These are phyloP conservation scores for Lepidochitona cinerea DNA, from an alignment of 2,888 invertebrate species.

Conservation along the genomic window DNA sequence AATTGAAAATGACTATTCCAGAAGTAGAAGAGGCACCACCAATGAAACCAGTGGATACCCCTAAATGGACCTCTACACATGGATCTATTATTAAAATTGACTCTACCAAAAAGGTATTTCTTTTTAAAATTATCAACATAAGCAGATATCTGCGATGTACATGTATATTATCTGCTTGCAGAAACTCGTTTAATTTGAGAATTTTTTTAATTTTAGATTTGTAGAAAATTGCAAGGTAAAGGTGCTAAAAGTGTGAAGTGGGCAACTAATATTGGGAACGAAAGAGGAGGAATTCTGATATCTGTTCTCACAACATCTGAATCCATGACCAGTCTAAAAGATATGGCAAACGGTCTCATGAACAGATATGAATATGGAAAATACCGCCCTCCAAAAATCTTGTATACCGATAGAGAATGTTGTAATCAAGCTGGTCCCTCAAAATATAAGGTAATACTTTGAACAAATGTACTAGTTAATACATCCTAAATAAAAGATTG, in stretches of 20 bases:
- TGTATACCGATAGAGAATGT: conserved; percentile 1
- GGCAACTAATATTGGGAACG: not conserved
- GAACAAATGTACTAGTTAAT: no score
- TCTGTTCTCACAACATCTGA: not conserved
- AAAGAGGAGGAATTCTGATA: not conserved
- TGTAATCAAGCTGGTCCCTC: not conserved
- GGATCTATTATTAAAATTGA: not conserved
- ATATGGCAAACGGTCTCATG: not conserved
- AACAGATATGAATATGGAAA: not conserved
- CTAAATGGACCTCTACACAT: not conserved
- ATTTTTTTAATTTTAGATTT: not conserved
- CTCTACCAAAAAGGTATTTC: not conserved
- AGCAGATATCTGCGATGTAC: no score
- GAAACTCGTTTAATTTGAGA: not conserved
- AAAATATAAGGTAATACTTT: not conserved
- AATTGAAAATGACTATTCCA: not conserved
- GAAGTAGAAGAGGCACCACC: not conserved
- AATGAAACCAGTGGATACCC: not conserved
- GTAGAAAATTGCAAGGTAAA: not conserved
- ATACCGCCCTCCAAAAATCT: not conserved
- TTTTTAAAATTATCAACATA: no score
- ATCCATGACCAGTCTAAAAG: not conserved
- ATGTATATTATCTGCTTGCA: not conserved
- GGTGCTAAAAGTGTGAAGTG: not conserved
- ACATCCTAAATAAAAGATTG: no score